Evolutionary conservation across 2,888 invertebrate species (phyloP).

Genomic region (Drosophila tanythrix): DNA sequence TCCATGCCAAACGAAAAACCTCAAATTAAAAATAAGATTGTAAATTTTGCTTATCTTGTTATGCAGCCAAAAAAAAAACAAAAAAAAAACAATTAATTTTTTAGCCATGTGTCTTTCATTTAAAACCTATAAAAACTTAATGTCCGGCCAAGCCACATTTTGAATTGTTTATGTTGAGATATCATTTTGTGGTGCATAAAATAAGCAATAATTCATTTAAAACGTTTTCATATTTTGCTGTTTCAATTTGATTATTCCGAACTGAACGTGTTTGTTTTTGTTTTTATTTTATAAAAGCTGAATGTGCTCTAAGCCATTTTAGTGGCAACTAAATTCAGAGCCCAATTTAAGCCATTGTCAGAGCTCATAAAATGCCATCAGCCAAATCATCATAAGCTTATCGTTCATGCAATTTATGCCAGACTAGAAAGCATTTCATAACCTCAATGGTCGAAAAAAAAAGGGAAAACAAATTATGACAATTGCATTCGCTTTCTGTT

Average conservation of each 20-base stretch:
- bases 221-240: neutral
- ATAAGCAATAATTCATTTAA: neutral
- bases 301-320: neutral
- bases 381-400: constrained; percentile 56
- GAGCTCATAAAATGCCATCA: constrained; percentile 7
- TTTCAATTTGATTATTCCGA: neutral
- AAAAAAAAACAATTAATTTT: neutral
- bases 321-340: neutral
- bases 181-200: neutral
- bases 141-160: neutral
- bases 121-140: constrained; percentile 8
- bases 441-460: constrained; percentile 4
- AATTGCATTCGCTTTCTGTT: constrained; percentile 66
- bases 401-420: constrained; percentile 48
- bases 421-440: constrained; percentile 48
- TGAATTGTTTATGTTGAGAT: neutral
- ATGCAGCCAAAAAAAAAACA: neutral
- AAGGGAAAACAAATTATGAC: constrained; percentile 38
- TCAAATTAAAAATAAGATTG: constrained; percentile 11
- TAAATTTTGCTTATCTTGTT: neutral
- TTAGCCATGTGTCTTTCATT: neutral
- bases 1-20: neutral
- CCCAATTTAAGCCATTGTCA: neutral
- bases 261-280: neutral
- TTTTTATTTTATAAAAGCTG: neutral